Percentiles rank a stretch among this genome's conserved stretches.
Conservation (phyloP, 2,888 invertebrate species). For the Antheraea yamamai region DNA sequence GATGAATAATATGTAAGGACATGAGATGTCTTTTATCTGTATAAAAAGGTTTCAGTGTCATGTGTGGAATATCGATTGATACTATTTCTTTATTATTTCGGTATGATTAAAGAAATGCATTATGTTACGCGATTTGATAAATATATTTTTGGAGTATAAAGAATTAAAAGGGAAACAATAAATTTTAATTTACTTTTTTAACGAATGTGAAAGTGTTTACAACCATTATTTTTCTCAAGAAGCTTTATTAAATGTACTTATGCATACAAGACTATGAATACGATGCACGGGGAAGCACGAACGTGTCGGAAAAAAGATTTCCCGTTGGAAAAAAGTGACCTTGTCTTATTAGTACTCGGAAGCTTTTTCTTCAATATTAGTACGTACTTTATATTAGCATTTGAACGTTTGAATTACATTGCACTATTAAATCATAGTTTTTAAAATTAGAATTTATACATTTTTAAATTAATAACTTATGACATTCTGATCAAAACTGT, state of each 20-base stretch:
- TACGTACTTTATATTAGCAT: not conserved
- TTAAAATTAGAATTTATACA: too few relatives aligned
- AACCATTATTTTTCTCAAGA: not conserved
- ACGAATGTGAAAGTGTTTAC: not conserved
- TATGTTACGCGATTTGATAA: not conserved
- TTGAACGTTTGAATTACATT: not conserved
- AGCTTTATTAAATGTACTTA: not conserved
- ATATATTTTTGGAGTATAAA: not conserved
- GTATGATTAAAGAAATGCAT: not conserved
- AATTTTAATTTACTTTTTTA: not conserved
- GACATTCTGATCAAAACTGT: too few relatives aligned
- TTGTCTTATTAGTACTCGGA: conserved; percentile 21
- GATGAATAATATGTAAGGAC: not conserved
- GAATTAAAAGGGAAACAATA: not conserved
- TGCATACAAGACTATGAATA: conserved; percentile 30
- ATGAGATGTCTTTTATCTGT: not conserved
- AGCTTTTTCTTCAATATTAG: not conserved
- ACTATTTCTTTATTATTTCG: not conserved
- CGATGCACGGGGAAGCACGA: conserved; percentile 29
- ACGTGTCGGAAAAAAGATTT: conserved; percentile 35
- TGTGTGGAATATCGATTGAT: not conserved
- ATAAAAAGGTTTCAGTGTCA: not conserved
- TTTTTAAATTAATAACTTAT: too few relatives aligned
- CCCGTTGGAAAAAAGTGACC: conserved; percentile 41
- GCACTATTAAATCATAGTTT: too few relatives aligned